phyloP scores from a whole-genome alignment of 2,888 invertebrate genomes.

The Augiades crinisus region DNA sequence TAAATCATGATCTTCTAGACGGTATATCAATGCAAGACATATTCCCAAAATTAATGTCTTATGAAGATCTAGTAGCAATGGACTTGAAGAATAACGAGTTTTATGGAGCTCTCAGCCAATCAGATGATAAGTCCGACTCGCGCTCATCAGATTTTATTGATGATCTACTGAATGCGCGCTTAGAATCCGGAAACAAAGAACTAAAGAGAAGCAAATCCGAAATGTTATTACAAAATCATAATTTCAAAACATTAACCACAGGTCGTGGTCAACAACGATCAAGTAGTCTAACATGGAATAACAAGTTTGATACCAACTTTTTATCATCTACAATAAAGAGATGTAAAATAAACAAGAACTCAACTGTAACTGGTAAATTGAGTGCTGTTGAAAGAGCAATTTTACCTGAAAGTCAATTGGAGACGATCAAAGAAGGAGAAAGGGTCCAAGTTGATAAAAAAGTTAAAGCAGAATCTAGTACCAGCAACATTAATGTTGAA shows the following conservation, averaged over 20 bases:
- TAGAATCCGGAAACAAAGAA: constrained; percentile 78
- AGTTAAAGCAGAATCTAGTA: constrained; percentile 53
- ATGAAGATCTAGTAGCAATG: constrained; percentile 84
- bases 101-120: constrained; percentile 71
- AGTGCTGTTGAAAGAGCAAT: constrained; percentile 63
- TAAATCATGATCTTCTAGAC: constrained; percentile 90
- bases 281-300: constrained; percentile 86
- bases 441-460: constrained; percentile 53
- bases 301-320: constrained; percentile 84
- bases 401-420: constrained; percentile 54
- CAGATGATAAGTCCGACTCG: constrained; percentile 73
- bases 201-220: constrained; percentile 85
- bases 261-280: constrained; percentile 84
- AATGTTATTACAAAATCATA: constrained; percentile 76
- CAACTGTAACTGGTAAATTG: constrained; percentile 66
- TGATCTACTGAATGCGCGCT: constrained; percentile 75
- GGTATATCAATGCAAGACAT: constrained; percentile 94
- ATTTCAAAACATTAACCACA: constrained; percentile 71
- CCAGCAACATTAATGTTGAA: constrained; percentile 52
- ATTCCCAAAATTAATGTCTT: constrained; percentile 86
- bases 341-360: constrained; percentile 82
- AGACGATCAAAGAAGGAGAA: constrained; percentile 61
- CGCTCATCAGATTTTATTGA: constrained; percentile 80
- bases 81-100: constrained; percentile 84
- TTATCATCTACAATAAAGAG: constrained; percentile 84